These are phyloP conservation scores for Egretta garzetta DNA, from an alignment of 2,113 vertebrate genomes.

Conservation along the genomic window DNA sequence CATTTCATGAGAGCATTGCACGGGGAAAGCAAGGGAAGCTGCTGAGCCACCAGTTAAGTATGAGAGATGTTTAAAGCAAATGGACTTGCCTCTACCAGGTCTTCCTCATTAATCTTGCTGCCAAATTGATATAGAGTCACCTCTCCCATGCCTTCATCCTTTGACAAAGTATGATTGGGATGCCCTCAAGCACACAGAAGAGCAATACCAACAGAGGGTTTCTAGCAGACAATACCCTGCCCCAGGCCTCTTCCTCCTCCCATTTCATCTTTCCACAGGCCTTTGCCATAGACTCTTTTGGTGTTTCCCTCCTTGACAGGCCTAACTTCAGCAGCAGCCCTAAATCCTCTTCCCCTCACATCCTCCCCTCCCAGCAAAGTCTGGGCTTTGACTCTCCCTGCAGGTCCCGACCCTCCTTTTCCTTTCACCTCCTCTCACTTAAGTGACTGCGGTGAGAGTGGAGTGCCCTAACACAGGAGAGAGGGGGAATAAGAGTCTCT, in stretches of 20 bases:
- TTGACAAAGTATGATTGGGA: not conserved
- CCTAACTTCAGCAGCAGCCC: not conserved
- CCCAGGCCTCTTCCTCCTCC: not conserved
- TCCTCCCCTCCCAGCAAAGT: not conserved
- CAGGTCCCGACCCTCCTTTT: not conserved
- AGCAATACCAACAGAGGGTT: not conserved
- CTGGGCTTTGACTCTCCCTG: not conserved
- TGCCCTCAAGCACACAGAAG: not conserved
- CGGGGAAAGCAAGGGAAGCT: not conserved
- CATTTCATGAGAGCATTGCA: not conserved
- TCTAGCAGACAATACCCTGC: not conserved
- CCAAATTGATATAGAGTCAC: not conserved
- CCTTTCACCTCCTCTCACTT: not conserved
- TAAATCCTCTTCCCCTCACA: not conserved
- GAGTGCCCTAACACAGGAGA: not conserved
- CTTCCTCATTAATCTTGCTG: not conserved
- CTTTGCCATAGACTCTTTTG: not conserved
- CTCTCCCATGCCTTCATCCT: not conserved
- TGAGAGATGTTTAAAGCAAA: not conserved
- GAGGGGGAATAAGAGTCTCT: not conserved
- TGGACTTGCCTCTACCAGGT: not conserved
- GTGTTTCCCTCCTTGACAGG: not conserved
- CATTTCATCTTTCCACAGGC: not conserved
- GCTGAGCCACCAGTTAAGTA: not conserved
- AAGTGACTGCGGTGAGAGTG: rapidly evolving